A percentile compares a stretch with the other conserved stretches of the same genome.
phyloP scores from a whole-genome alignment of 2,113 vertebrate genomes.

The Coracopsis vasa region DNA sequence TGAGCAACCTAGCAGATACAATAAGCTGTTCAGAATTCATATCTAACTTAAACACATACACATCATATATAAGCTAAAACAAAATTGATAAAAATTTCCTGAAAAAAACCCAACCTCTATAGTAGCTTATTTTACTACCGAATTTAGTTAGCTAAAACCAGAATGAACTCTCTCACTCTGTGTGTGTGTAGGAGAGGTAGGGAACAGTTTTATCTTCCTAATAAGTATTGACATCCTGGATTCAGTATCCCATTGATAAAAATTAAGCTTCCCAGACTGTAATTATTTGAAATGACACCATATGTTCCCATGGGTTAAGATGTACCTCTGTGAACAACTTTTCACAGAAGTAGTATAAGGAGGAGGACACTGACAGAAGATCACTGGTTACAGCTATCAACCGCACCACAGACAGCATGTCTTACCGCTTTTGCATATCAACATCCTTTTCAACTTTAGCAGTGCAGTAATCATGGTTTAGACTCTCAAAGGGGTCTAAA shows the following conservation, averaged over 20 bases:
- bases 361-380: neutral
- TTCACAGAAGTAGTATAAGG: neutral
- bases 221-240: neutral
- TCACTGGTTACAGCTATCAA: neutral
- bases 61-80: neutral
- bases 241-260: neutral
- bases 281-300: neutral
- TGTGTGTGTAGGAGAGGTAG: neutral
- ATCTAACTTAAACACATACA: neutral
- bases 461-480: neutral
- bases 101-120: neutral
- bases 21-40: neutral
- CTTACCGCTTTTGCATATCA: neutral
- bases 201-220: neutral
- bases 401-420: accelerated
- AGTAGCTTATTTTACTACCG: neutral
- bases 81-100: neutral
- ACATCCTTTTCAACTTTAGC: neutral
- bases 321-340: neutral
- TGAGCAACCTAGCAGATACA: neutral
- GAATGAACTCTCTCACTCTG: neutral
- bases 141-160: neutral
- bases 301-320: neutral
- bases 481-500: neutral
- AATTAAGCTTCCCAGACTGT: neutral